phyloP scores from a whole-genome alignment of 2,888 invertebrate species.

The Elegia similella region DNA sequence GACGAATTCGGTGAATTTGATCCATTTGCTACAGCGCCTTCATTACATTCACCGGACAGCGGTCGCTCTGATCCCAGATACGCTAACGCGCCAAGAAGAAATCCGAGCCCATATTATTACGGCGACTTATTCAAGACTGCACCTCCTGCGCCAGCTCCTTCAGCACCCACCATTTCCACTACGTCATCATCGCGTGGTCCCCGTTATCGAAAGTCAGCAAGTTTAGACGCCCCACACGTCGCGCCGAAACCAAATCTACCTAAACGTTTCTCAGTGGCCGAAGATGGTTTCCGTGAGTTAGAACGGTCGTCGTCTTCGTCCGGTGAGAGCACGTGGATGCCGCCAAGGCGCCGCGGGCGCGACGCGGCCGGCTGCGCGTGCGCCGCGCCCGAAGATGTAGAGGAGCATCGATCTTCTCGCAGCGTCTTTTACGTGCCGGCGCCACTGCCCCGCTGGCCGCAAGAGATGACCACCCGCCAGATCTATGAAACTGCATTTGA shows the following conservation, averaged over 20 bases:
- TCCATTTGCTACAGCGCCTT: slow-evolving; percentile 76
- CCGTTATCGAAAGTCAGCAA: slow-evolving; percentile 86
- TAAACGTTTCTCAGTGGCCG: slow-evolving; percentile 86
- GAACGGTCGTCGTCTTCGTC: slow-evolving; percentile 80
- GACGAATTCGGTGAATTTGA: slow-evolving; percentile 81
- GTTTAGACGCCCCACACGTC: slow-evolving; percentile 87
- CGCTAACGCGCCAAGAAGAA: slow-evolving; percentile 83
- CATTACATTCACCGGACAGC: slow-evolving; percentile 86
- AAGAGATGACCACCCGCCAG: slow-evolving; percentile 85
- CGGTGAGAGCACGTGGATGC: slow-evolving; percentile 85
- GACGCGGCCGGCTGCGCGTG: slow-evolving; percentile 87
- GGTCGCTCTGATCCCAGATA: slow-evolving; percentile 80
- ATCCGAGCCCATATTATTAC: slow-evolving; percentile 92
- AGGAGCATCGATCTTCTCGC: slow-evolving; percentile 83
- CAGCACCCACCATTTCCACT: slow-evolving; percentile 68
- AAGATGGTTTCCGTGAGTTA: slow-evolving; percentile 84
- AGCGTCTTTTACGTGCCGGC: slow-evolving; percentile 87
- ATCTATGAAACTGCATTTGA: slow-evolving; percentile 95
- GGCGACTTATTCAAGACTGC: slow-evolving; percentile 86
- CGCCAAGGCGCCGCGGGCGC: slow-evolving; percentile 85
- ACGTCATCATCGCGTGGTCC: slow-evolving; percentile 75
- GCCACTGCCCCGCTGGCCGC: slow-evolving; percentile 84
- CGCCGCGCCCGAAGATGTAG: slow-evolving; percentile 86
- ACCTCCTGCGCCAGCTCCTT: slow-evolving; percentile 71
- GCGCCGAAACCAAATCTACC: slow-evolving; percentile 82